A percentile compares a stretch with the other conserved stretches of the same genome.
These are phyloP conservation scores for Diceros bicornis DNA, from an alignment of 2,797 vertebrate genomes.

Conservation along the genomic window DNA sequence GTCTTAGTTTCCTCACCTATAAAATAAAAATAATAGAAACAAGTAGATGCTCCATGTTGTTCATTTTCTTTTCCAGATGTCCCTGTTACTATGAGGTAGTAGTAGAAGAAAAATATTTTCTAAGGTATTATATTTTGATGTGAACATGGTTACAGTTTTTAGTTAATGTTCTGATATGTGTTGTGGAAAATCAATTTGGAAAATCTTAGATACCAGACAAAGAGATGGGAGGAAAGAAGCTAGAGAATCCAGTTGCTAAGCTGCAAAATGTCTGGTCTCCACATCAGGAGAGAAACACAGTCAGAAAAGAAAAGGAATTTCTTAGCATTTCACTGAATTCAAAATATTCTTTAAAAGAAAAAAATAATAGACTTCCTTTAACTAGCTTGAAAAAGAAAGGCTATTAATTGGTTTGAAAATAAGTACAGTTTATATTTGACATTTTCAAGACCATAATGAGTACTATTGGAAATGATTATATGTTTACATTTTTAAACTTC, in stretches of 20 bases:
- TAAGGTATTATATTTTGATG: not conserved
- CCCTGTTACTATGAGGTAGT: not conserved
- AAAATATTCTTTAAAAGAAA: not conserved
- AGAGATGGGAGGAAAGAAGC: not conserved
- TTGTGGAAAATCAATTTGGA: not conserved
- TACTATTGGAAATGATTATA: slow-evolving; percentile 7
- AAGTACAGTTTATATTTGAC: slow-evolving; percentile 17
- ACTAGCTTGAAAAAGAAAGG: not conserved
- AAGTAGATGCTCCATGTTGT: not conserved
- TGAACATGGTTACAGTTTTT: not conserved
- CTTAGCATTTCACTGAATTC: not conserved
- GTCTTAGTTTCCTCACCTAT: not conserved
- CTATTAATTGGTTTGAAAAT: slow-evolving; percentile 59
- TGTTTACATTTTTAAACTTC: slow-evolving; percentile 54
- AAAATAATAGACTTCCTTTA: not conserved
- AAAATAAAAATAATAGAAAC: not conserved
- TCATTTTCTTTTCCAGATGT: not conserved
- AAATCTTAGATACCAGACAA: not conserved
- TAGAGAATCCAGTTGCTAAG: not conserved
- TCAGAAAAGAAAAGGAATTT: not conserved
- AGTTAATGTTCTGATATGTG: not conserved
- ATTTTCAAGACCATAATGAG: not conserved
- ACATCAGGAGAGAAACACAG: not conserved
- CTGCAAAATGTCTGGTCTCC: not conserved
- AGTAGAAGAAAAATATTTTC: not conserved